Evolutionary conservation across 1,140 invertebrate species (phyloP).

Genomic region (Uloborus diversus): DNA sequence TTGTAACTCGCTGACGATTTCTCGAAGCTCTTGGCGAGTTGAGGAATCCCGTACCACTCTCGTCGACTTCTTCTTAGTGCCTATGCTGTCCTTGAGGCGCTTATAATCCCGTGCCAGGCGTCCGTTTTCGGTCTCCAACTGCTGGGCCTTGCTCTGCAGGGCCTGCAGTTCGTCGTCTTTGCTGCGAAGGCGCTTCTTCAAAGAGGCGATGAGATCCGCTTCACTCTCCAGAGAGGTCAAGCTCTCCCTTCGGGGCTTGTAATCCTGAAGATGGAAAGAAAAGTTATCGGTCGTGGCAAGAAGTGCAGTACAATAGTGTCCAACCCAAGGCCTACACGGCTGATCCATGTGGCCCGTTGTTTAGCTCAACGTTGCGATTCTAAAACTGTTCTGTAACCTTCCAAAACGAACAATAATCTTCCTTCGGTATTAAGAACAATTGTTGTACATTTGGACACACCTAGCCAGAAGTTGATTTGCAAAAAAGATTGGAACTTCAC

Average conservation of each 20-base stretch:
- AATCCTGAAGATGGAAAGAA: neutral
- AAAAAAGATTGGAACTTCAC: too few relatives aligned
- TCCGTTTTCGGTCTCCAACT: conserved; percentile 62
- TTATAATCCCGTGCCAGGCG: conserved; percentile 69
- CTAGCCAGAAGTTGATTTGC: too few relatives aligned
- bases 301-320: too few relatives aligned
- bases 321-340: too few relatives aligned
- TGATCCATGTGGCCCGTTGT: too few relatives aligned
- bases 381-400: too few relatives aligned
- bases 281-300: too few relatives aligned
- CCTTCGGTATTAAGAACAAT: too few relatives aligned
- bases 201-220: conserved; percentile 54
- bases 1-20: conserved; percentile 81
- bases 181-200: conserved; percentile 70
- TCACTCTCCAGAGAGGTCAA: conserved; percentile 53
- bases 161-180: conserved; percentile 64
- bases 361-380: too few relatives aligned
- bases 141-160: conserved; percentile 60
- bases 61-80: conserved; percentile 71
- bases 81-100: conserved; percentile 64
- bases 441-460: too few relatives aligned
- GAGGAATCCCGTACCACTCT: conserved; percentile 77
- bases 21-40: conserved; percentile 77
- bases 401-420: too few relatives aligned
- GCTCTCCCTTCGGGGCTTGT: conserved; percentile 64